Evolutionary conservation across 2,888 invertebrate genomes (phyloP), one percentile per base, ranked within the genome.

Genomic region (Yponomeuta evonymella): DNA sequence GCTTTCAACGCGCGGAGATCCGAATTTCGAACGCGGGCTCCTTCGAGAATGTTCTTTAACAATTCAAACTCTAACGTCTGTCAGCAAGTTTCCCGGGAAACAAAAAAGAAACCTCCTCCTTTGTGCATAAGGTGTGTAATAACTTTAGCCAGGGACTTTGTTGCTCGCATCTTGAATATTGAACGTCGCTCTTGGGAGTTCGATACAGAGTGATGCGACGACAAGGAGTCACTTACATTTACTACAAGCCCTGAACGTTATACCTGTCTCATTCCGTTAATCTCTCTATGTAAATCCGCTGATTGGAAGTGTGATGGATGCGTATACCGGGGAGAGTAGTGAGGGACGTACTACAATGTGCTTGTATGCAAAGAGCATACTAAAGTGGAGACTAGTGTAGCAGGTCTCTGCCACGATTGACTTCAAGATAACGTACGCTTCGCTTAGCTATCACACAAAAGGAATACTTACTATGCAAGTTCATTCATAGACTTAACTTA

Each of bases 101-200:
- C 43, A 48, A 12, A 70, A 68, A 68, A 69, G n/a, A 66, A 11
- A 66, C 66, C 23, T 72, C 62, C 43, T 43, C 11, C 63, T 69
- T 48, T 70, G 67, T 64, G 58, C 30, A 23, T 36, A 67, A 30
- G 48, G 72, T 23, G 58, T 67, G 12, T 48, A 71, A 72, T 78
- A 77, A 75, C 71, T 58, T 64, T 71, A 73, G 71, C 68, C 15
- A 15, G 29, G 43, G 71, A 11, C 12, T 48, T 23, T 58, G 70
- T 58, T 69, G 72, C 78, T 75, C 76, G 79, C 79, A 79, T 73
- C 77, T 75, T 83, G 86, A 84, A 86, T 87, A 84, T 85, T 83
- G 84, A 86, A 82, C 73, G 77, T 70, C 72, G 74, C 80, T 80
- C 82, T 72, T 73, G 81, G 79, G 83, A 83, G 79, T 83, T 82